These are phyloP conservation scores for Volucella bombylans DNA, from an alignment of 2,888 invertebrate genomes.

Conservation along the genomic window DNA sequence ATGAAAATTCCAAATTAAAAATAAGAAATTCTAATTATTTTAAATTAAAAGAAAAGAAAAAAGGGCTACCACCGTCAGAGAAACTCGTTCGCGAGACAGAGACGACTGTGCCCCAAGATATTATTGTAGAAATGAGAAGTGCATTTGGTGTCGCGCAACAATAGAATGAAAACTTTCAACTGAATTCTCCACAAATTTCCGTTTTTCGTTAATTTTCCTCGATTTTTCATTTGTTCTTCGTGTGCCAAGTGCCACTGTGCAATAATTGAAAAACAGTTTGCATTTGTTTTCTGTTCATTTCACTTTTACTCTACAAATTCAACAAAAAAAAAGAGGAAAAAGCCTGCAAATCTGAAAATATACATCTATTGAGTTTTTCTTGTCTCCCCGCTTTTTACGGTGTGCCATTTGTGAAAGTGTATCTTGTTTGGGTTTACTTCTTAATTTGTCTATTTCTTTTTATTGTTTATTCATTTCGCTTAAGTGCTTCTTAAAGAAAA, in stretches of 20 bases:
- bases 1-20: background rate
- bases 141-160: background rate
- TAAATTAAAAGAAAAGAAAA: background rate
- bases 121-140: constrained; percentile 14
- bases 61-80: background rate
- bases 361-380: constrained; percentile 22
- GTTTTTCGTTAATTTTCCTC: constrained; percentile 40
- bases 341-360: constrained; percentile 6
- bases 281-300: constrained; percentile 11
- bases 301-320: constrained; percentile 19
- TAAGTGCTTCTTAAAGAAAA: constrained; percentile 35
- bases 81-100: background rate
- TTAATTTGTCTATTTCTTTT: too few relatives aligned
- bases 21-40: background rate
- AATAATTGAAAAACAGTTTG: constrained; percentile 25
- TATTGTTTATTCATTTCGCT: background rate
- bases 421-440: constrained; percentile 17
- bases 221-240: constrained; percentile 26
- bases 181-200: constrained; percentile 14
- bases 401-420: constrained; percentile 50
- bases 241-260: constrained; percentile 36
- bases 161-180: constrained; percentile 29
- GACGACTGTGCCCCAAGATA: constrained; percentile 10
- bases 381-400: background rate
- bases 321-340: constrained; percentile 16